Conservation (phyloP, 2,113 vertebrate genomes). For the Australoheros scitulus region DNA sequence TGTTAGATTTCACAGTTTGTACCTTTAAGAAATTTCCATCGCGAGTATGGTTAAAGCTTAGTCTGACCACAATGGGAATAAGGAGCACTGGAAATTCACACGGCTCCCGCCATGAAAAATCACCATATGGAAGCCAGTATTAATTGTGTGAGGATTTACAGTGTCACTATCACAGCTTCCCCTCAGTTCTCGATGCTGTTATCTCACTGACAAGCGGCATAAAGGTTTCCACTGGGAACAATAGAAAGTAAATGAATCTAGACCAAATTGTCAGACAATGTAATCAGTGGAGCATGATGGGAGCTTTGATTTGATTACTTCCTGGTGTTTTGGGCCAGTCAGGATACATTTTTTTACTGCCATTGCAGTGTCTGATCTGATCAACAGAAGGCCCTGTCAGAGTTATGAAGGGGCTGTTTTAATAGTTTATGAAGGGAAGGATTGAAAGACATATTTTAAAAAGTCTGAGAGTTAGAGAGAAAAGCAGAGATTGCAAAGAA, state of each 20-base stretch:
- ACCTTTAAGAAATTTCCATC: slow-evolving; percentile 2
- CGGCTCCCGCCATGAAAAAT: slow-evolving; percentile 14
- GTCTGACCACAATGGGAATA: neutral
- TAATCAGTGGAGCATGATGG: slow-evolving; percentile 57
- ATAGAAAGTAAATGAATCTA: slow-evolving; percentile 39
- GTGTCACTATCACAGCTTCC: slow-evolving; percentile 45
- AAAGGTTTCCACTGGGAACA: slow-evolving; percentile 50
- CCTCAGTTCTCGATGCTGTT: neutral
- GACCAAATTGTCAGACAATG: slow-evolving; percentile 53
- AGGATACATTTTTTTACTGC: slow-evolving; percentile 32
- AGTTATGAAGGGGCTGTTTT: slow-evolving; percentile 14
- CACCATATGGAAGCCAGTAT: slow-evolving; percentile 61
- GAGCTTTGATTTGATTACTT: slow-evolving; percentile 69
- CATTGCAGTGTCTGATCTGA: slow-evolving; percentile 27
- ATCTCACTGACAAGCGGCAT: slow-evolving; percentile 37
- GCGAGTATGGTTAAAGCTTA: slow-evolving; percentile 20
- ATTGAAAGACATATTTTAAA: slow-evolving; percentile 18
- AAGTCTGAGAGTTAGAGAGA: neutral
- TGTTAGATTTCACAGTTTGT: neutral
- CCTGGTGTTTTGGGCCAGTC: slow-evolving; percentile 62
- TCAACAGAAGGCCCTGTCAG: slow-evolving; percentile 37
- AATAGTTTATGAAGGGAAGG: slow-evolving; percentile 24
- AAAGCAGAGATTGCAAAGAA: neutral
- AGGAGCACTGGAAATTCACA: neutral
- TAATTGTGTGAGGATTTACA: slow-evolving; percentile 63